Evolutionary conservation across 2,113 vertebrate genomes (phyloP), one percentile per base, ranked within the genome.

Genomic region (Puma concolor): DNA sequence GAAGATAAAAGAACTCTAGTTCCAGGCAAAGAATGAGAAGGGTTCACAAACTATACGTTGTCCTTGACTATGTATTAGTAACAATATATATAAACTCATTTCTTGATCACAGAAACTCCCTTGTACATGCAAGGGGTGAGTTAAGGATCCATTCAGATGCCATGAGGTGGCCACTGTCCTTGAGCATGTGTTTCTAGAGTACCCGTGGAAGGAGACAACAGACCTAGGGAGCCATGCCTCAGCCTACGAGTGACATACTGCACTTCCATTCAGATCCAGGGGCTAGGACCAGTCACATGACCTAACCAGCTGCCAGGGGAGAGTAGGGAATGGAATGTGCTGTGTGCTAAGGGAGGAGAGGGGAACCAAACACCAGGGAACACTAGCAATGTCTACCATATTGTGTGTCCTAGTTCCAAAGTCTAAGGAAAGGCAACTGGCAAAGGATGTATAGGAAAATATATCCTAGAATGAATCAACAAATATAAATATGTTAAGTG

Each of bases 191-290:
- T 63, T 86, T 76, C 27, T 66, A 64, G 69, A 48, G 41, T 33
- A 36, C 54, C 41, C 4, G 9, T 25, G 15, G 4, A 54, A 50
- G 23, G 21, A 89, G 44, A 81, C 54, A 19, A 48, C 63, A 95
- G 38, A 69, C 8, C 33, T 36, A 38, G 44, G n/a, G 52, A 69
- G 7, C 25, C 0, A 0, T 0, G 23, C 23, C 15, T 60, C 79
- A 33, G n/a, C 41, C 60, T 50, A 3, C 29, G 21, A 66, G 52
- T 71, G 29, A 31, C 54, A 29, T 15, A 5, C 6, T 5, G 41
- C 72, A 27, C 29, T 69, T 48, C 50, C 31, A 0, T 14, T 50
- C 15, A 50, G 38, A 25, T 48, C 74, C 23, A 50, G 23, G 27
- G 66, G 27, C n/a, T 67, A 44, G 54, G n/a, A 60, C 23, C 33